Percentiles rank a stretch among this genome's conserved stretches.
phyloP scores from a whole-genome alignment of 2,797 vertebrate genomes.

The Phataginus tricuspis region DNA sequence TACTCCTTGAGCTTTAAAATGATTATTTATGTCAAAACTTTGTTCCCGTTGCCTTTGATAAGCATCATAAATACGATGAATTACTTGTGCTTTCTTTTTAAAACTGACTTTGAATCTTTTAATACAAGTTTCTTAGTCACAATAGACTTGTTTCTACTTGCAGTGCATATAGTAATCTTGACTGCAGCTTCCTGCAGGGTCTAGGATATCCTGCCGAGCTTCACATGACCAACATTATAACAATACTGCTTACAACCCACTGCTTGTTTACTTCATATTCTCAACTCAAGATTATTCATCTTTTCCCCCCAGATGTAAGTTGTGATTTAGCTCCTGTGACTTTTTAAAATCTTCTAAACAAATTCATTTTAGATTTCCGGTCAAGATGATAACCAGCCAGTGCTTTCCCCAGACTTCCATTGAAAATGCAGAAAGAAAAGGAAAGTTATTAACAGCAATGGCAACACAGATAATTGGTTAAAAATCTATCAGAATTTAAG shows the following conservation, averaged over 20 bases:
- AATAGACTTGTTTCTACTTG: constrained; percentile 56
- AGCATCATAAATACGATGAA: constrained; percentile 62
- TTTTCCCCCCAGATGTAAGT: not conserved
- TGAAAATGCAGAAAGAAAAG: not conserved
- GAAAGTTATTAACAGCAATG: not conserved
- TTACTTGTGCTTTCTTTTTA: constrained; percentile 45
- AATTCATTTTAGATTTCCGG: not conserved
- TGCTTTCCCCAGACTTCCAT: not conserved
- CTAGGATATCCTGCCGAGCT: not conserved
- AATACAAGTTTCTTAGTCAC: constrained; percentile 54
- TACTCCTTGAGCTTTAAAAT: constrained; percentile 57
- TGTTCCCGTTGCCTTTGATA: constrained; percentile 54
- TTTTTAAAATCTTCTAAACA: constrained; percentile 23
- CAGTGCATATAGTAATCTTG: not conserved
- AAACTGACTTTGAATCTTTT: constrained; percentile 44
- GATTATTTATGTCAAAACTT: constrained; percentile 71
- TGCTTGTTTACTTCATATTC: not conserved
- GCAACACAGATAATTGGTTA: not conserved
- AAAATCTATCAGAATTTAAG: not conserved
- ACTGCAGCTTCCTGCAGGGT: constrained; percentile 57
- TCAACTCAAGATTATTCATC: not conserved
- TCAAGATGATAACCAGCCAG: not conserved
- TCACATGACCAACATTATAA: constrained; percentile 24
- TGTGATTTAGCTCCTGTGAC: not conserved
- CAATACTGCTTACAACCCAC: not conserved